Conservation (phyloP, 64 coral and sea anemone species). For the Montipora capricornis region DNA sequence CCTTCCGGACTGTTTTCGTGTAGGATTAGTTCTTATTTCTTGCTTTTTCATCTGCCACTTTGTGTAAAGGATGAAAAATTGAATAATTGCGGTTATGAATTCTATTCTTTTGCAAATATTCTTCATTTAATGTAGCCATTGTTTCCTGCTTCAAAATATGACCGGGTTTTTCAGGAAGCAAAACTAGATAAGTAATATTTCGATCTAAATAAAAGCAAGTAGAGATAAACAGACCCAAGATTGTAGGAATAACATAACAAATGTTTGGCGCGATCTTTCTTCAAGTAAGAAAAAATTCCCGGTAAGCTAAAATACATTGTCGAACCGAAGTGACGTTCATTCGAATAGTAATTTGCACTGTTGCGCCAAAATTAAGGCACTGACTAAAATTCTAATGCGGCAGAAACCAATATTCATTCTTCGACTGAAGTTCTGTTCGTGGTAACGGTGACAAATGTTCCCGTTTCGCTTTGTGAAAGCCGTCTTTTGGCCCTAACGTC, state of each 20-base stretch:
- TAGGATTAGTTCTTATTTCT: background rate
- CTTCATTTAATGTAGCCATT: background rate
- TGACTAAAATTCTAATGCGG: background rate
- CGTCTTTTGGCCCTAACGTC: conserved; percentile 80
- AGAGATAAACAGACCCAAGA: background rate
- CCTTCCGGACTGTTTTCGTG: conserved; percentile 17
- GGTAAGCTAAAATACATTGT: background rate
- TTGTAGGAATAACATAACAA: background rate
- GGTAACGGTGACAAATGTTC: conserved; percentile 66
- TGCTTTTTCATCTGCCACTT: background rate
- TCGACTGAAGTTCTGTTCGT: conserved; percentile 80
- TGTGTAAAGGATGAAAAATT: background rate
- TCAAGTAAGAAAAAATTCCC: too few relatives aligned
- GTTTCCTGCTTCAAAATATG: background rate
- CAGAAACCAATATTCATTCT: background rate
- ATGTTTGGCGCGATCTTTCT: background rate
- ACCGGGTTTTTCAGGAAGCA: background rate
- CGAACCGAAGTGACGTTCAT: background rate
- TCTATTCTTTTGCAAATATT: background rate
- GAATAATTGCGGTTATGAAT: background rate
- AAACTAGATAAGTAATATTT: background rate
- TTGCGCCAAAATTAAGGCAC: background rate
- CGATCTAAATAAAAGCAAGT: conserved; percentile 15
- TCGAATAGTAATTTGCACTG: background rate
- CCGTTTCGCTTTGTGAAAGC: conserved; percentile 86